Percentiles rank a stretch among this genome's conserved stretches.
Evolutionary conservation across 2,113 vertebrate species (phyloP).

Genomic region (Athene cunicularia): DNA sequence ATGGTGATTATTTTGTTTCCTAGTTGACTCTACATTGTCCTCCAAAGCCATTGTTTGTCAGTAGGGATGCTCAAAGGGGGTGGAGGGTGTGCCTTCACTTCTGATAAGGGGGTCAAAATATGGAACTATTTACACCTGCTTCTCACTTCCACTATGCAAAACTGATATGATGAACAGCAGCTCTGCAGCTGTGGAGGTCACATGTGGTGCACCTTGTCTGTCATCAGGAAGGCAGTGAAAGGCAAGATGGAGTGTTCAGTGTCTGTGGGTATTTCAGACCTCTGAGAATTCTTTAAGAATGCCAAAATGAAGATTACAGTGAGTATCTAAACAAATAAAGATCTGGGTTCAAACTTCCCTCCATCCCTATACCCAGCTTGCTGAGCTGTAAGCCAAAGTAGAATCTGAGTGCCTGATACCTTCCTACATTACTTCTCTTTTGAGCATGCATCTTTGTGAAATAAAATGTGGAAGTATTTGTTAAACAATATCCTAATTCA

Average conservation of each 20-base stretch:
- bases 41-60: not conserved
- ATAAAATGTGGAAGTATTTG: not conserved
- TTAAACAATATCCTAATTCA: not conserved
- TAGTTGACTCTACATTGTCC: not conserved
- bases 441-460: not conserved
- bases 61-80: not conserved
- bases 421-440: not conserved
- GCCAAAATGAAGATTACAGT: not conserved
- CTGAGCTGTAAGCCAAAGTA: not conserved
- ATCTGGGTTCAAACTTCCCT: not conserved
- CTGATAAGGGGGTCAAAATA: not conserved
- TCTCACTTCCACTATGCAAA: not conserved
- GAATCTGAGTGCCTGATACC: not conserved
- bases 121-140: not conserved
- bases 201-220: not conserved
- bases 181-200: not conserved
- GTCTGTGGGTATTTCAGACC: not conserved
- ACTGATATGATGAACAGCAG: not conserved
- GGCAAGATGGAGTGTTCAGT: not conserved
- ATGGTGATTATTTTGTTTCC: slow-evolving; percentile 5
- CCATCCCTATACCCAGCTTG: not conserved
- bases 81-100: not conserved
- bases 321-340: not conserved
- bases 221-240: not conserved
- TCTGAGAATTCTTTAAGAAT: not conserved